Evolutionary conservation across 2,797 vertebrate species (phyloP).

Genomic region (Gouania willdenowi): DNA sequence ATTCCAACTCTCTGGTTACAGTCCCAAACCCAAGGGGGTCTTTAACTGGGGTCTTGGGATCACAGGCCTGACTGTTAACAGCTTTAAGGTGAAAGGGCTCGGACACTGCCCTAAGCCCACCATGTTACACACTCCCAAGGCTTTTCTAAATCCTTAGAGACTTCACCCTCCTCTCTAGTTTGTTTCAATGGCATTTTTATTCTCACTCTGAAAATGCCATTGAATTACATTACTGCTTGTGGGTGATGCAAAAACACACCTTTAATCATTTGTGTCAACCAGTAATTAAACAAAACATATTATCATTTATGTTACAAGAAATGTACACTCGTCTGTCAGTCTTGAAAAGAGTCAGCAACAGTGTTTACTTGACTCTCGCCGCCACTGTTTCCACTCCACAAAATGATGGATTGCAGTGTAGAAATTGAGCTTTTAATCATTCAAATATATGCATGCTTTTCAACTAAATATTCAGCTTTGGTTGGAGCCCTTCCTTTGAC

Average conservation of each 20-base stretch:
- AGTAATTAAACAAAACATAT: background rate
- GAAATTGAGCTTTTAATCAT: slow-evolving; percentile 48
- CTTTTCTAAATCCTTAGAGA: slow-evolving; percentile 39
- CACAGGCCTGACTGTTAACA: slow-evolving; percentile 77
- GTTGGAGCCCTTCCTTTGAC: slow-evolving; percentile 53
- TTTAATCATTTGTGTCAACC: background rate
- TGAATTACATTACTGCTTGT: slow-evolving; percentile 1
- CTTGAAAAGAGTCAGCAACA: background rate
- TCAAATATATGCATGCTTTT: slow-evolving; percentile 59
- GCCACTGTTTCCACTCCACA: background rate
- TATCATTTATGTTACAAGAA: background rate
- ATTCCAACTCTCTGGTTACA: slow-evolving; percentile 81
- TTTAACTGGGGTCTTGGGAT: slow-evolving; percentile 73
- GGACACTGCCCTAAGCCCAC: slow-evolving; percentile 51
- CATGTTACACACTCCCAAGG: slow-evolving; percentile 41
- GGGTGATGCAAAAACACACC: background rate
- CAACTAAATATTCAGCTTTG: slow-evolving; percentile 57
- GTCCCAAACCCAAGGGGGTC: slow-evolving; percentile 76
- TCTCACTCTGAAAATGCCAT: background rate
- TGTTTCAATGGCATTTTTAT: slow-evolving; percentile 5
- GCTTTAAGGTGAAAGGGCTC: slow-evolving; percentile 72
- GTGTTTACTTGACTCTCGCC: slow-evolving; percentile 9
- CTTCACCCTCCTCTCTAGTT: background rate
- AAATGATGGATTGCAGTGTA: slow-evolving; percentile 59
- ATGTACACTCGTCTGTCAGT: slow-evolving; percentile 10